A percentile compares a stretch with the other conserved stretches of the same genome.
These are phyloP conservation scores for Cordylochernes scorpioides DNA, from an alignment of 2,888 invertebrate species.

Conservation along the genomic window DNA sequence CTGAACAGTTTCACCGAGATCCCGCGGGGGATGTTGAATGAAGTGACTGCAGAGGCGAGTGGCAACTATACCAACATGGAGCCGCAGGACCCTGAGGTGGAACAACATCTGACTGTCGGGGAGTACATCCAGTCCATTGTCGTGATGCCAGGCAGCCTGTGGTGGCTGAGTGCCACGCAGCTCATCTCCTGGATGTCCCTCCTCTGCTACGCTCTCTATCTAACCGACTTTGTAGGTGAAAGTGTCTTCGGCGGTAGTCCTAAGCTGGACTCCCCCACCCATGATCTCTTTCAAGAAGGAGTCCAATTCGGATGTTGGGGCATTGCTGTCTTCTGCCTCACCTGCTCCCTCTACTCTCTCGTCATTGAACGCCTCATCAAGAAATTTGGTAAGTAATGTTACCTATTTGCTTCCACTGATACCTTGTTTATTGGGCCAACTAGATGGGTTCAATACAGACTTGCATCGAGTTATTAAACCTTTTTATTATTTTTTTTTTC, in stretches of 20 bases:
- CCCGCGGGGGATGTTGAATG: constrained; percentile 36
- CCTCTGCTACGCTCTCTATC: constrained; percentile 81
- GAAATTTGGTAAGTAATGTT: constrained; percentile 25
- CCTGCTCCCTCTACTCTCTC: constrained; percentile 72
- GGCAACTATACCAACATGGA: too few relatives aligned
- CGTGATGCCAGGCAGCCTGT: constrained; percentile 61
- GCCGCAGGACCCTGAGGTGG: neutral
- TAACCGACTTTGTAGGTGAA: constrained; percentile 84
- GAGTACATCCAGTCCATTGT: constrained; percentile 66
- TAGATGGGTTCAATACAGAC: too few relatives aligned
- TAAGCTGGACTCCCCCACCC: constrained; percentile 23
- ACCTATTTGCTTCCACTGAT: too few relatives aligned
- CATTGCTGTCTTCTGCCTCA: constrained; percentile 63
- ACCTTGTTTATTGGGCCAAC: too few relatives aligned
- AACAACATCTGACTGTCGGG: constrained; percentile 22
- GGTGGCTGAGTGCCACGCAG: constrained; percentile 67
- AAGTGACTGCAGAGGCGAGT: neutral
- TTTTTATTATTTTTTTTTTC: too few relatives aligned
- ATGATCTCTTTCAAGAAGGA: constrained; percentile 46
- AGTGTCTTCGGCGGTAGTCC: constrained; percentile 65
- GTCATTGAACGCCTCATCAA: constrained; percentile 61
- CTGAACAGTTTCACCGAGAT: constrained; percentile 72
- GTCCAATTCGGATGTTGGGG: constrained; percentile 87
- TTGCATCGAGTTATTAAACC: too few relatives aligned
- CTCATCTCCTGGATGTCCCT: constrained; percentile 95